A percentile compares a stretch with the other conserved stretches of the same genome.
These are phyloP conservation scores for Botrylloides violaceus DNA, from an alignment of 23 tunicate genomes.

Conservation along the genomic window DNA sequence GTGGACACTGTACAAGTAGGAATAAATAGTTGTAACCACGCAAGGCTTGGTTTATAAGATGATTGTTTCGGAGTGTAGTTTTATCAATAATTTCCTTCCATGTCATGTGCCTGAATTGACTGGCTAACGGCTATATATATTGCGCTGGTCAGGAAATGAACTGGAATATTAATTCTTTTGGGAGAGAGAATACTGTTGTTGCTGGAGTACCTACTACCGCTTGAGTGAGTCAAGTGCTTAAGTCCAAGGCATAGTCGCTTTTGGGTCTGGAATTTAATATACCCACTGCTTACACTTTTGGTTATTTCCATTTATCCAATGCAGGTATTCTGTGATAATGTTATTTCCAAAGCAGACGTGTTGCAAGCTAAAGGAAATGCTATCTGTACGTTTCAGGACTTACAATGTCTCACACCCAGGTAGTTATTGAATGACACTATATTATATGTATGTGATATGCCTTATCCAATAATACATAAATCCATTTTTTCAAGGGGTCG, in stretches of 20 bases:
- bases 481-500: conserved; percentile 63
- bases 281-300: too few species aligned
- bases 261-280: too few species aligned
- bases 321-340: conserved; percentile 82
- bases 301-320: too few species aligned
- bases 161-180: too few species aligned
- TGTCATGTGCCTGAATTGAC: too few species aligned
- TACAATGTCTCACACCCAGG: conserved; percentile 98
- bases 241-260: too few species aligned
- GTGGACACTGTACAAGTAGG: conserved; percentile 80
- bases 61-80: neutral
- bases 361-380: conserved; percentile 96
- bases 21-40: neutral
- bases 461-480: neutral
- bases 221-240: too few species aligned
- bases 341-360: conserved; percentile 91
- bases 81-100: too few species aligned
- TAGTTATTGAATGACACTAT: neutral
- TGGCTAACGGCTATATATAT: too few species aligned
- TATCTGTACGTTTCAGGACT: conserved; percentile 71
- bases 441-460: neutral
- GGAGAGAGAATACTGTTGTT: too few species aligned
- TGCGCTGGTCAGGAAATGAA: too few species aligned
- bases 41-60: neutral
- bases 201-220: too few species aligned